These are phyloP conservation scores for Caenorhabditis briggsae DNA, from an alignment of 1,140 invertebrate genomes.

Conservation along the genomic window DNA sequence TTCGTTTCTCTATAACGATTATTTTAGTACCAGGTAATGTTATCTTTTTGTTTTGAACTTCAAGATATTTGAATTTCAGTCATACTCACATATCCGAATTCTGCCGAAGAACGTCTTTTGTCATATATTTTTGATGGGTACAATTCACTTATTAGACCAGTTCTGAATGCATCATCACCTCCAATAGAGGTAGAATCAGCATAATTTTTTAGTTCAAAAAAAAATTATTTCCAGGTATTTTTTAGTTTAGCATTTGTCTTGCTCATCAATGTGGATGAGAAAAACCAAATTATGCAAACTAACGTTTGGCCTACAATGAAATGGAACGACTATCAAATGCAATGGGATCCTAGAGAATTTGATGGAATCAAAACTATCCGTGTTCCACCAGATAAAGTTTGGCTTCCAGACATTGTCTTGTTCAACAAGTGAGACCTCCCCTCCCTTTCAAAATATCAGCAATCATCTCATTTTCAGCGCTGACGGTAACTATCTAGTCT, in stretches of 20 bases:
- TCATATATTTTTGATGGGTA: conserved; percentile 97
- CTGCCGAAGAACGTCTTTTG: conserved; percentile 91
- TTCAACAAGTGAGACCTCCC: conserved; percentile 93
- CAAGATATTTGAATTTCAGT: neutral
- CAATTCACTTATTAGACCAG: conserved; percentile 97
- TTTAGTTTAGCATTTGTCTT: conserved; percentile 98
- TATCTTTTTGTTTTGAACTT: neutral
- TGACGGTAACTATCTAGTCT: conserved; percentile 97
- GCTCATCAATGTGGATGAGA: conserved; percentile 89
- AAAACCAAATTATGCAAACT: conserved; percentile 78
- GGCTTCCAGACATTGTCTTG: conserved; percentile 98
- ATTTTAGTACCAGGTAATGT: neutral
- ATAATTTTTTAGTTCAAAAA: neutral
- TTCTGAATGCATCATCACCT: conserved; percentile 87
- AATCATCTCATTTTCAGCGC: conserved; percentile 81
- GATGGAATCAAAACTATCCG: conserved; percentile 93
- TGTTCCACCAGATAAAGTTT: conserved; percentile 96
- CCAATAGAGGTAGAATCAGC: conserved; percentile 48
- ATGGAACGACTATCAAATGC: conserved; percentile 96
- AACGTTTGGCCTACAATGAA: conserved; percentile 78
- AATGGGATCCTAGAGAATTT: conserved; percentile 97
- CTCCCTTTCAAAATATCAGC: neutral
- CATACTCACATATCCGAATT: neutral
- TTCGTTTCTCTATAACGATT: conserved; percentile 6
- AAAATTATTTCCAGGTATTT: conserved; percentile 88